phyloP scores from a whole-genome alignment of 2,888 invertebrate genomes.

The Pandemis heparana region DNA sequence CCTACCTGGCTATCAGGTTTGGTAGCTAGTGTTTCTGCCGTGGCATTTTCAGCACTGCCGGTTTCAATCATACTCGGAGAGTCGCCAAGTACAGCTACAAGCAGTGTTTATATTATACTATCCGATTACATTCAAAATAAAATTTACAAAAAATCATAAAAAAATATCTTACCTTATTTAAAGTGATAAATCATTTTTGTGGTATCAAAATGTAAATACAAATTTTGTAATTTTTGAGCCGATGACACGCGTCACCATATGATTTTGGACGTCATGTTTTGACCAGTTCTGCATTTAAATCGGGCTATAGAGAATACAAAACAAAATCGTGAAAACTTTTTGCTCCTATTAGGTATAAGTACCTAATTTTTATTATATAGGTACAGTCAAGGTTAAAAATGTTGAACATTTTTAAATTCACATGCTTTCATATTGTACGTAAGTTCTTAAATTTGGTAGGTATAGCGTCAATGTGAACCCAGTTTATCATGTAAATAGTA shows the following conservation, averaged over 20 bases:
- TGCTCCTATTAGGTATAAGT: too few species aligned
- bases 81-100: conserved; percentile 53
- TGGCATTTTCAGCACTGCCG: conserved; percentile 68
- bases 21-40: conserved; percentile 57
- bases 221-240: conserved; percentile 76
- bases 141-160: conserved; percentile 38
- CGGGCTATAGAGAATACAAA: conserved; percentile 30
- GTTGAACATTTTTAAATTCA: too few species aligned
- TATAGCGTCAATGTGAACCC: too few species aligned
- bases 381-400: too few species aligned
- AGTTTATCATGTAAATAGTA: too few species aligned
- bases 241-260: conserved; percentile 73
- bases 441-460: too few species aligned
- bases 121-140: not conserved
- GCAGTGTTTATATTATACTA: conserved; percentile 23
- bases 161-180: conserved; percentile 66
- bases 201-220: conserved; percentile 74
- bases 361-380: too few species aligned
- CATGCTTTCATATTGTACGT: too few species aligned
- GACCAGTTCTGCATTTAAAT: conserved; percentile 69
- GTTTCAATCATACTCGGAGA: conserved; percentile 73
- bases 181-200: conserved; percentile 71
- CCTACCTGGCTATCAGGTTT: conserved; percentile 53
- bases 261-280: conserved; percentile 64
- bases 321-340: not conserved